Base-by-base conservation (phyloP, 1,140 invertebrate genomes). In the Halictus rubicundus region DNA sequence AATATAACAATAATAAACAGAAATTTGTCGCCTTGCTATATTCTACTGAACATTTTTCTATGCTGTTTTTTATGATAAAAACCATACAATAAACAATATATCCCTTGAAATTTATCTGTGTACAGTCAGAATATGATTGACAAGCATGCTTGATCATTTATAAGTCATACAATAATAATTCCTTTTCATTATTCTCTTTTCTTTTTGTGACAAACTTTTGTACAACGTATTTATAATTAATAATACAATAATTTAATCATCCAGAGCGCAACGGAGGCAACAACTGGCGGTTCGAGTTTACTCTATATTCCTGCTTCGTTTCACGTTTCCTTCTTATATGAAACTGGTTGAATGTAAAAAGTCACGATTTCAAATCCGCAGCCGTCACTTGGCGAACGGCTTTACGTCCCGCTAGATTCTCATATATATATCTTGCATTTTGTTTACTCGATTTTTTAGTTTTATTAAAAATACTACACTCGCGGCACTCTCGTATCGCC, bases 281-380 rank as follows among this genome's bases (percentile, higher is more conserved):
- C 66, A 73, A 57, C 54, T 63, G 61, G 66, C 64, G n/a, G 16
- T 32, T n/a, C 23, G n/a, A 57, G 12, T n/a, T 21, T 54, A 12
- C 42, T 57, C n/a, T 60, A 27, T 46, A n/a, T 32, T 9, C 49
- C 54, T 10, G 23, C 14, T 12, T 25, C 46, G 16, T n/a, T 74
- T 57, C 42, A 12, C 10, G 10, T 27, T 78, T 57, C 81, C 78
- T 69, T 68, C 63, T 79, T 83, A 59, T 71, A 59, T 73, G 63
- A 81, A 87, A 80, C 25, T 39, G 49, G 54, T 68, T 83, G 27
- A 49, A 84, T 85, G 87, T 89, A 86, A 89, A 85, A 86, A 84
- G 71, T 82, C 82, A 70, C 77, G 49, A 80, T 66, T 82, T 86
- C 68, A 78, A 72, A 57, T 73, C 65, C 66, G 61, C 78, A 79